Evolutionary conservation across 2,888 invertebrate genomes (phyloP).

Genomic region (Stenolophus ochropezus): DNA sequence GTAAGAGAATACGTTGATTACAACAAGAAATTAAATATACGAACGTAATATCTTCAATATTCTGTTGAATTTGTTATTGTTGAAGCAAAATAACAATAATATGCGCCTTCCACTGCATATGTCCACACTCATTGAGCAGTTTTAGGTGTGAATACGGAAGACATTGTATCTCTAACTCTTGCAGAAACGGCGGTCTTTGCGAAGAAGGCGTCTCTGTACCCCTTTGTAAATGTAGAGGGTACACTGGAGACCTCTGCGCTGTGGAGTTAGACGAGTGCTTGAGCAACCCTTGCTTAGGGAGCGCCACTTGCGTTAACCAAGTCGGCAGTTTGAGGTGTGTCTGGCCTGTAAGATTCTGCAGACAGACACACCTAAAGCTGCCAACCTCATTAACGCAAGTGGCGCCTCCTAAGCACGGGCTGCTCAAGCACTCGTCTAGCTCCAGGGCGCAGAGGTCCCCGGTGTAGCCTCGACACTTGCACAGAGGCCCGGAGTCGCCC

Average conservation of each 20-base stretch:
- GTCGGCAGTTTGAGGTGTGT: slow-evolving; percentile 85
- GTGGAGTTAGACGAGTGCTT: slow-evolving; percentile 92
- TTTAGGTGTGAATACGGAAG: slow-evolving; percentile 88
- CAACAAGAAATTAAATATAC: too few species aligned
- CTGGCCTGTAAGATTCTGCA: slow-evolving; percentile 86
- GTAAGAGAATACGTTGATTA: too few species aligned
- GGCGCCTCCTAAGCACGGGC: slow-evolving; percentile 92
- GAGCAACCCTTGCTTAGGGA: slow-evolving; percentile 89
- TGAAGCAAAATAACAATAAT: too few species aligned
- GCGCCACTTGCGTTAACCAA: slow-evolving; percentile 92
- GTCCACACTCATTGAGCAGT: slow-evolving; percentile 82
- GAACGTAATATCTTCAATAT: too few species aligned
- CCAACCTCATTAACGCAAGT: slow-evolving; percentile 90
- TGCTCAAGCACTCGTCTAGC: slow-evolving; percentile 89
- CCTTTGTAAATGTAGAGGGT: slow-evolving; percentile 88
- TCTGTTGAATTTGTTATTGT: too few species aligned
- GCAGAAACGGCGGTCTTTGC: slow-evolving; percentile 91
- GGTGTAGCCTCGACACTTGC: slow-evolving; percentile 87
- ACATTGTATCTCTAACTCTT: slow-evolving; percentile 85
- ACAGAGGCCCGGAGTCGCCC: slow-evolving; percentile 86
- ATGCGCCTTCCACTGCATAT: slow-evolving; percentile 87
- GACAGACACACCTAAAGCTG: slow-evolving; percentile 85
- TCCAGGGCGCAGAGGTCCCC: slow-evolving; percentile 89
- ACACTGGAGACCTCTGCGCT: slow-evolving; percentile 87
- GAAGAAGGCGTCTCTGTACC: slow-evolving; percentile 90